phyloP scores from a whole-genome alignment of 2,797 vertebrate species.

The Hypotaenidia okinawae region DNA sequence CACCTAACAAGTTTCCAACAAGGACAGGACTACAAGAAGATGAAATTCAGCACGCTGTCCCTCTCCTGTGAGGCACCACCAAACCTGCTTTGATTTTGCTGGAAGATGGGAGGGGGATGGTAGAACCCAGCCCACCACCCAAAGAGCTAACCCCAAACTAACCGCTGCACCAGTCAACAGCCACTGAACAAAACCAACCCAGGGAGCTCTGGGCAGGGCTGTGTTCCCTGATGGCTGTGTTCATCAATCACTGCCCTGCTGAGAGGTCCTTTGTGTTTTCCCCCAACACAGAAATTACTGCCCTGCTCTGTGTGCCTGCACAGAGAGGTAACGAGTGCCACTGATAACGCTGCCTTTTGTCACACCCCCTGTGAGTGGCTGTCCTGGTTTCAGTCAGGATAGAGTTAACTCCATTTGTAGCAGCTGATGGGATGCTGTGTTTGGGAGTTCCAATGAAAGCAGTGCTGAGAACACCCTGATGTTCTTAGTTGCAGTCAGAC shows the following conservation, averaged over 20 bases:
- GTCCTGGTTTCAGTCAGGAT: too few relatives aligned
- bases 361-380: fast-evolving
- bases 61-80: neutral
- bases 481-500: too few relatives aligned
- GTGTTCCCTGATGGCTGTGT: fast-evolving
- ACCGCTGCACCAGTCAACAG: neutral
- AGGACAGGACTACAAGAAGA: neutral
- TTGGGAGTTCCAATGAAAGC: too few relatives aligned
- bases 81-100: neutral
- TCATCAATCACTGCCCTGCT: slow-evolving; percentile 22
- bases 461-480: too few relatives aligned
- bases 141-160: neutral
- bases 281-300: neutral
- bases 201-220: neutral
- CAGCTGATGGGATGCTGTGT: too few relatives aligned
- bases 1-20: neutral
- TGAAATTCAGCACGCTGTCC: neutral
- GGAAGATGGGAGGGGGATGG: neutral
- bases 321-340: neutral
- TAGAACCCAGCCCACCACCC: neutral
- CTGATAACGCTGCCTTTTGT: neutral
- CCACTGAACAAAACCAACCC: neutral
- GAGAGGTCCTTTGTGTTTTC: slow-evolving; percentile 37
- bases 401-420: too few relatives aligned
- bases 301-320: neutral